Percentiles rank a stretch among this genome's conserved stretches.
Evolutionary conservation across 2,113 vertebrate genomes (phyloP).

Genomic region (Tetraodon nigroviridis): DNA sequence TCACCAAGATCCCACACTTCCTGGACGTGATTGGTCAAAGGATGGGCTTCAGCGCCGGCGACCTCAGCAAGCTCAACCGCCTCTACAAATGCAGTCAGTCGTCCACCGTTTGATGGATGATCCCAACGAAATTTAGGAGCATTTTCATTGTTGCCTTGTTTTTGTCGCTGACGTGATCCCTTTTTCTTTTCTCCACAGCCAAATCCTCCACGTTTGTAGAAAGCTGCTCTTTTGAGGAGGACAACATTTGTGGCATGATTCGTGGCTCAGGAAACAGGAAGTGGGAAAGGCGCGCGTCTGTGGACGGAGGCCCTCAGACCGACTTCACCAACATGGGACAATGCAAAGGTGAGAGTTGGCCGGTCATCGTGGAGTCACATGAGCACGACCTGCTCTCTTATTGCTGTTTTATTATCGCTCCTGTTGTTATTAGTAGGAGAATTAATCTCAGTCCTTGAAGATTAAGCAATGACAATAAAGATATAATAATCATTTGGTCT

Average conservation of each 20-base stretch:
- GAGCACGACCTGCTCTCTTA: too few species aligned
- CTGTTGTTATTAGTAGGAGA: too few species aligned
- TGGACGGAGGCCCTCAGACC: slow-evolving; percentile 66
- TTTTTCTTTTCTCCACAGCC: slow-evolving; percentile 59
- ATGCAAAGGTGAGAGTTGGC: slow-evolving; percentile 75
- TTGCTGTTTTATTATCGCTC: too few species aligned
- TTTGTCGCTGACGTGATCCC: not conserved
- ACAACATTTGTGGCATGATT: slow-evolving; percentile 87
- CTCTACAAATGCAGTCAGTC: slow-evolving; percentile 88
- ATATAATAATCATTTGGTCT: too few species aligned
- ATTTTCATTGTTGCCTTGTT: too few species aligned
- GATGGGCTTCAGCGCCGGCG: slow-evolving; percentile 85
- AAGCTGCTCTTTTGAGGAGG: slow-evolving; percentile 81
- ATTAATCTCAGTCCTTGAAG: too few species aligned
- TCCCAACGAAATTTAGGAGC: too few species aligned
- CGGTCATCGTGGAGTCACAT: too few species aligned
- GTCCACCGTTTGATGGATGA: not conserved
- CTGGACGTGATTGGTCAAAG: slow-evolving; percentile 84
- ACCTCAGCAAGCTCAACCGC: slow-evolving; percentile 80
- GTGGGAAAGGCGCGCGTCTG: slow-evolving; percentile 70
- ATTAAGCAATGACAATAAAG: too few species aligned
- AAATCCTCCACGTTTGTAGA: slow-evolving; percentile 83
- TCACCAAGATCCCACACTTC: slow-evolving; percentile 82
- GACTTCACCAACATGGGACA: slow-evolving; percentile 81
- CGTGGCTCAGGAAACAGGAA: slow-evolving; percentile 71